Conservation (phyloP, 2,888 invertebrate genomes). For the Dolichomitus sp. region DNA sequence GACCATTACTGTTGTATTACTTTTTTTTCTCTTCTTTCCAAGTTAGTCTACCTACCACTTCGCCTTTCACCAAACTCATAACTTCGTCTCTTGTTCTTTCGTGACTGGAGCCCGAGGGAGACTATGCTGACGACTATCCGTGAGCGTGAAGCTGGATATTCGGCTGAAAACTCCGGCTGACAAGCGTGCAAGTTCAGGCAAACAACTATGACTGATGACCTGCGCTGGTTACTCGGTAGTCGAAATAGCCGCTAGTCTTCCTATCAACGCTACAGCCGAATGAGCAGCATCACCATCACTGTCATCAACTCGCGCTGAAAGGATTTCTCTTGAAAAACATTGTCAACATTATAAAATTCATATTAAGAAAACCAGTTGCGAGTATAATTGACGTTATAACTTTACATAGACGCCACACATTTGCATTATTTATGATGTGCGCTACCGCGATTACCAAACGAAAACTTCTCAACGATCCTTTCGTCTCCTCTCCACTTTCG, state of each 20-base stretch:
- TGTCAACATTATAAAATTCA: not conserved
- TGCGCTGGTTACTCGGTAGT: conserved; percentile 17
- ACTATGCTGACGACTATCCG: not conserved
- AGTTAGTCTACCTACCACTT: not conserved
- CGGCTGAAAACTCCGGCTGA: conserved; percentile 26
- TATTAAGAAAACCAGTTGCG: not conserved
- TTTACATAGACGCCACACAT: not conserved
- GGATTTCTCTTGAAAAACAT: not conserved
- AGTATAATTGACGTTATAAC: not conserved
- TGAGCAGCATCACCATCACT: not conserved
- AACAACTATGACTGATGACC: conserved; percentile 78
- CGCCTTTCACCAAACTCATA: not conserved
- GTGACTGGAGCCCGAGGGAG: not conserved
- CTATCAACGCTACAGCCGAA: conserved; percentile 43
- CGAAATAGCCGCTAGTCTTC: not conserved
- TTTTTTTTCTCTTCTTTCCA: not conserved
- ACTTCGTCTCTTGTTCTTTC: conserved; percentile 12
- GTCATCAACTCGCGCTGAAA: not conserved
- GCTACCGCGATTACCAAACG: not conserved
- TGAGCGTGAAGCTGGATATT: not conserved
- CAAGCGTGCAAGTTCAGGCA: conserved; percentile 60
- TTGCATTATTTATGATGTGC: conserved; percentile 11
- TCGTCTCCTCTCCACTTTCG: not conserved
- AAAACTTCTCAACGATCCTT: conserved; percentile 2
- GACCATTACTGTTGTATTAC: conserved; percentile 1